Evolutionary conservation across 2,113 vertebrate species (phyloP).

Genomic region (Malurus alboscapulatus): DNA sequence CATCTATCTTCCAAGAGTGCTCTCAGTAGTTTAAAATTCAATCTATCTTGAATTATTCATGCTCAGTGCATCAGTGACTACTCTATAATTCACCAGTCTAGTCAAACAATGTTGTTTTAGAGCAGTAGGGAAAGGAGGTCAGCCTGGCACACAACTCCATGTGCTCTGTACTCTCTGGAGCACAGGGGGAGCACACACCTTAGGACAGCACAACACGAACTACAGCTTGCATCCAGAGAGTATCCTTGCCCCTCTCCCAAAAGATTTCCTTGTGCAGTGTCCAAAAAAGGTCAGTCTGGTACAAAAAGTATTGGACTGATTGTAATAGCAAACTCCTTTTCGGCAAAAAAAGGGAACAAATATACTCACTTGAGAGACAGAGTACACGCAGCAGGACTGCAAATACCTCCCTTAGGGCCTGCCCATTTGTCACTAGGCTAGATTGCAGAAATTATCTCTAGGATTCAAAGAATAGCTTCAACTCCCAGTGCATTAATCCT

Average conservation of each 20-base stretch:
- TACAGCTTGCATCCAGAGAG: not conserved
- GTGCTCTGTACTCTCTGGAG: not conserved
- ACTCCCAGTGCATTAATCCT: not conserved
- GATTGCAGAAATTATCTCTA: not conserved
- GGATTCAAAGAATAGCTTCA: not conserved
- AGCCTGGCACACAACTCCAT: not conserved
- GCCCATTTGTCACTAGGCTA: not conserved
- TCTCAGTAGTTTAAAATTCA: conserved; percentile 36
- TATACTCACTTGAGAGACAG: not conserved
- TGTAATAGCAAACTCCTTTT: not conserved
- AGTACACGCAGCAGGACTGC: not conserved
- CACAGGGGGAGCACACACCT: not conserved
- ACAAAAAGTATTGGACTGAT: not conserved
- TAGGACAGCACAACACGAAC: not conserved
- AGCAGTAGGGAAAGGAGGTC: conserved; percentile 27
- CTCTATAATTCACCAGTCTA: conserved; percentile 3
- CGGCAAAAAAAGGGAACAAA: not conserved
- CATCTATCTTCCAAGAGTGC: not conserved
- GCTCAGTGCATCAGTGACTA: conserved; percentile 8
- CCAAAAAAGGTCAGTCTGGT: not conserved
- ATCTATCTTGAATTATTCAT: conserved; percentile 45
- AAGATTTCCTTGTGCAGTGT: not conserved
- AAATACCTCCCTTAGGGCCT: not conserved
- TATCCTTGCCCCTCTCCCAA: not conserved
- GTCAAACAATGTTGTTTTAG: not conserved